phyloP scores from a whole-genome alignment of 2,113 vertebrate species.

The Saguinus imperator region DNA sequence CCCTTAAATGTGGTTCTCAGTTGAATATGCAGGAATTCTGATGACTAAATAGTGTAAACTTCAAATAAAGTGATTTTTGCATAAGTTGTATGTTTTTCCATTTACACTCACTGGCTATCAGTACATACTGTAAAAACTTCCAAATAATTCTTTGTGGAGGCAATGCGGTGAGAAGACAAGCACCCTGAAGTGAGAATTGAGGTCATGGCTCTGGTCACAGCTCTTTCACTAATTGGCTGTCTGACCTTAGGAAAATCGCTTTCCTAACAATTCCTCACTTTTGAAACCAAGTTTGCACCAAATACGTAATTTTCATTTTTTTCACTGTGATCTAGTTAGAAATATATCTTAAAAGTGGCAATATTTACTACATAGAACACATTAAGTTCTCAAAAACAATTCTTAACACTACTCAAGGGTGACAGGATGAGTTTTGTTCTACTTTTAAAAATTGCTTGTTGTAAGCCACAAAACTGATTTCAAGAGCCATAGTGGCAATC shows the following conservation, averaged over 20 bases:
- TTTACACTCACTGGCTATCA: neutral
- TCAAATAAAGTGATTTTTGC: neutral
- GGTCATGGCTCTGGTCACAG: neutral
- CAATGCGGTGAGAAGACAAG: neutral
- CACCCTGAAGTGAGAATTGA: neutral
- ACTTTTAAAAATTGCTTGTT: neutral
- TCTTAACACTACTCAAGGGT: neutral
- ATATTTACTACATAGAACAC: neutral
- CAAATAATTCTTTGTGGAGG: neutral
- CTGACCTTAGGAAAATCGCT: neutral
- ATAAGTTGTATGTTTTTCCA: neutral
- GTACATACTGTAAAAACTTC: neutral
- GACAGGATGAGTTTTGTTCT: neutral
- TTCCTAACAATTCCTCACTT: neutral
- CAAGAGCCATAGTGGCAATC: neutral
- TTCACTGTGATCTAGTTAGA: neutral
- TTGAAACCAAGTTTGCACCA: slow-evolving; percentile 29
- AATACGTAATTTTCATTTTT: neutral
- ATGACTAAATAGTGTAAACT: neutral
- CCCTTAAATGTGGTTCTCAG: slow-evolving; percentile 3
- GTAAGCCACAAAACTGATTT: slow-evolving; percentile 11
- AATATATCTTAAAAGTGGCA: slow-evolving; percentile 1
- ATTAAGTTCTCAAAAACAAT: neutral
- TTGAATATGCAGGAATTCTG: neutral
- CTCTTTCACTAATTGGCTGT: slow-evolving; percentile 5